phyloP scores from a whole-genome alignment of 1,140 invertebrate species.

The Lepidurus apus region DNA sequence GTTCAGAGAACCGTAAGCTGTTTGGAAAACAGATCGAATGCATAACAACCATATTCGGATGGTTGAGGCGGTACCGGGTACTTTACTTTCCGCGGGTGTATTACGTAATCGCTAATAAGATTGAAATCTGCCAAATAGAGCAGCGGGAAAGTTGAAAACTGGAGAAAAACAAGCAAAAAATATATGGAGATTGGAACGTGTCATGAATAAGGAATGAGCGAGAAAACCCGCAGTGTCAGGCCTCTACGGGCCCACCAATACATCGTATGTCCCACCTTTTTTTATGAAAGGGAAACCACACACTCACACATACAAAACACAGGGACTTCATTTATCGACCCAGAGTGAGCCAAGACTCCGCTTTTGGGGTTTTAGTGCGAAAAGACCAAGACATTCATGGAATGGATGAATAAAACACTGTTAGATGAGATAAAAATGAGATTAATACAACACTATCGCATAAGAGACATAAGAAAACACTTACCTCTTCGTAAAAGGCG shows the following conservation, averaged over 20 bases:
- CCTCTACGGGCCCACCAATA: background rate
- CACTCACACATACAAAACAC: too few relatives aligned
- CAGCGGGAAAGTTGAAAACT: background rate
- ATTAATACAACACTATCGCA: background rate
- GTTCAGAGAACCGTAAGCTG: too few relatives aligned
- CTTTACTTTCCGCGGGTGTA: too few relatives aligned
- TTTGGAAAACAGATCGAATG: too few relatives aligned
- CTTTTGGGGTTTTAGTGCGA: too few relatives aligned
- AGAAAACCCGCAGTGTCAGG: conserved; percentile 12
- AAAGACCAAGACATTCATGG: background rate
- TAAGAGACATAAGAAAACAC: conserved; percentile 35
- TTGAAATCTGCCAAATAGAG: background rate
- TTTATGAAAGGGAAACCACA: background rate
- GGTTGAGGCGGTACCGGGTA: too few relatives aligned
- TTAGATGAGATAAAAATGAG: background rate
- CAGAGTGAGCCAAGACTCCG: too few relatives aligned
- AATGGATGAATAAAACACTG: background rate
- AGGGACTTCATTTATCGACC: too few relatives aligned
- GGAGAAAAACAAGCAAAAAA: background rate
- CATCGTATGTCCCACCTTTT: background rate
- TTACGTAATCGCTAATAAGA: background rate
- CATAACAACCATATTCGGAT: too few relatives aligned
- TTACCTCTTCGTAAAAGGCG: conserved; percentile 99
- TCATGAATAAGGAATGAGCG: conserved; percentile 9
- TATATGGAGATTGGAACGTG: conserved; percentile 10